Evolutionary conservation across 2,113 vertebrate genomes (phyloP), one percentile per base, ranked within the genome.

Genomic region (Eretmochelys imbricata): DNA sequence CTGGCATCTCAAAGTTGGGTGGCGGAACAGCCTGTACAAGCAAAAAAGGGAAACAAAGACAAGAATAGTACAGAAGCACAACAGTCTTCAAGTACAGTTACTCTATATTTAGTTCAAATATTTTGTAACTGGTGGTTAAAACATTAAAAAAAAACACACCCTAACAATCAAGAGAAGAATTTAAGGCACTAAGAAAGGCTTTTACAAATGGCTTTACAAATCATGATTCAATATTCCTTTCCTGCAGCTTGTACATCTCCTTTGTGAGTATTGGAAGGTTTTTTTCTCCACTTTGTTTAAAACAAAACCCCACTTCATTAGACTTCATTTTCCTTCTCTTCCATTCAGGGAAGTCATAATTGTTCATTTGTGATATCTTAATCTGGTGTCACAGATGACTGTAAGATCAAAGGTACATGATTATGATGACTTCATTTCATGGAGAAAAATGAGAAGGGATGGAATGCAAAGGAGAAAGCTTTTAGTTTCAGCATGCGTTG

Each of bases 1-100:
- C 99, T 69, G 99, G 98, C 99, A 99, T 99, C 98, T 99, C 99
- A 62, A 99, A 99, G 98, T 99, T 99, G 80, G 99, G 99, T 92
- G 98, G 99, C 96, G 99, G 99, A 98, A 99, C 99, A 96, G 99
- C 99, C 99, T 99, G 98, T 92, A 96, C 75, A 51, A 95, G 84
- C 50, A 82, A 97, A 97, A 97, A 96, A 91, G 85, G 85, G 96
- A 94, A 97, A 92, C 38, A 96, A 96, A 91, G 76, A 96, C 27
- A 0, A 91, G 81, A 97, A 89, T 80, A 96, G 84, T 84, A 96
- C n/a, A 91, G 87, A 96, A 95, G 55, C 48, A 90, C 95, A 96
- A 95, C 69, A 96, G 55, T 25, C 75, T 95, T 95, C 50, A 72
- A 94, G 55, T 75, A 88, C 51, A 90, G 81, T 91, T 95, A 57